Evolutionary conservation across 2,113 vertebrate species (phyloP), one percentile per base, ranked within the genome.

Genomic region (Toxotes jaculatrix): DNA sequence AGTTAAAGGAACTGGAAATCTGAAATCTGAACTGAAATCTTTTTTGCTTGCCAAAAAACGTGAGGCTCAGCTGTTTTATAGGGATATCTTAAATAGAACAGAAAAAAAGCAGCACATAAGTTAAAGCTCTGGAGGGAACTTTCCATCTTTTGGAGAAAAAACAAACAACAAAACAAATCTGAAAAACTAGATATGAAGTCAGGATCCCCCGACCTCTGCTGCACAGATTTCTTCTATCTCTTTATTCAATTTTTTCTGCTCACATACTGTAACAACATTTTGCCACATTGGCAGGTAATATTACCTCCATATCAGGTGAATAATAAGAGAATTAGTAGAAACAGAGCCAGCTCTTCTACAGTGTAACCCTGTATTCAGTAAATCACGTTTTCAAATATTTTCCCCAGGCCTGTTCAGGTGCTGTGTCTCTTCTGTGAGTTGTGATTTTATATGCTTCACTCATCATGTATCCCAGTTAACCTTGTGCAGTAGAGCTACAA

Each of bases 401-500:
- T 34, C 9, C 53, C n/a, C 27, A 45, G 61, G 21, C 49, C 42
- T 16, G 17, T 43, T 40, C 7, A 78, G 64, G 61, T 78, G 76
- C 1, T 4, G 11, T 66, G 60, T 81, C 83, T 80, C 36, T 68
- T 83, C 68, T 16, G 59, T 81, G 88, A 90, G 81, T 85, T 90
- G 43, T 77, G 89, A 80, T 80, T 93, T 77, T 89, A 62, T 71
- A 42, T 69, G 60, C 53, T 31, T 4, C 62, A 53, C 56, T 86
- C 72, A 63, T 79, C 65, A 32, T 87, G 84, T 91, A 84, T 87
- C 60, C 78, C 73, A 90, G 84, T 87, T 87, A 85, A 84, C 23
- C 36, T 81, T 86, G 91, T 93, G 88, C 85, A 40, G 88, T 93
- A 92, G 80, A 88, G 61, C 90, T 86, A 80, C 79, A 64, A 75